Base-by-base conservation (phyloP, 2,888 invertebrate genomes). In the Polydrusus tereticollis region DNA sequence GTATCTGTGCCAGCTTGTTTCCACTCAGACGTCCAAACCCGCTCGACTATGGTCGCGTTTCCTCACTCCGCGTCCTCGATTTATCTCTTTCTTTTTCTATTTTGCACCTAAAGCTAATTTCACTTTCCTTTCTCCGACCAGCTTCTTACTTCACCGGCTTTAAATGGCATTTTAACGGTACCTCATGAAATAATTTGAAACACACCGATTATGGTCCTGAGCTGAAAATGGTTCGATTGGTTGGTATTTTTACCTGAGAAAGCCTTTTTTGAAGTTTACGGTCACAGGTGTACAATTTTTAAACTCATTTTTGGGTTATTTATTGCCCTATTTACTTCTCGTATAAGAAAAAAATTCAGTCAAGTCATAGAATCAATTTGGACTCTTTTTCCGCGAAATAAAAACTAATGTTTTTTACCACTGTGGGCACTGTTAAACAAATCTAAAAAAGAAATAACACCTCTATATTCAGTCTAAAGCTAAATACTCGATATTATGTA, bases 101-200 rank as follows among this genome's bases (percentile, higher is more conserved):
- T 71, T 59, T 18, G 58, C 47, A 64, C 59, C 70, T 58, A 23
- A 64, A 70, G 64, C 57, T 59, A 71, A 71, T 71, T 71, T 71
- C 71, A 71, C 71, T 71, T 71, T 71, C 71, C 71, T 71, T 71
- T 71, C 71, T 71, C 59, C 71, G 59, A 29, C 69, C 29, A 21
- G 23, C 62, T 43, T n/a, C 65, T 66, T 58, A 66, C 58, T 71
- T 71, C 64, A 71, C 47, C 41, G 65, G n/a, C 20, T 41, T 43
- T 62, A 36, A 64, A 65, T 58, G 66, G 58, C 52, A 66, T 66
- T 58, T 71, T 71, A 71, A 71, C 71, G 71, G 71, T 71, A 71
- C 71, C 66, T 62, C 26, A 52, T 62, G 26, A 55, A 66, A 43
- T 57, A 57, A 57, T 57, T 52, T n/a, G 10, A 50, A 64, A 50